A percentile compares a stretch with the other conserved stretches of the same genome.
phyloP scores from a whole-genome alignment of 2,888 invertebrate species.

The Hemaris fuciformis region DNA sequence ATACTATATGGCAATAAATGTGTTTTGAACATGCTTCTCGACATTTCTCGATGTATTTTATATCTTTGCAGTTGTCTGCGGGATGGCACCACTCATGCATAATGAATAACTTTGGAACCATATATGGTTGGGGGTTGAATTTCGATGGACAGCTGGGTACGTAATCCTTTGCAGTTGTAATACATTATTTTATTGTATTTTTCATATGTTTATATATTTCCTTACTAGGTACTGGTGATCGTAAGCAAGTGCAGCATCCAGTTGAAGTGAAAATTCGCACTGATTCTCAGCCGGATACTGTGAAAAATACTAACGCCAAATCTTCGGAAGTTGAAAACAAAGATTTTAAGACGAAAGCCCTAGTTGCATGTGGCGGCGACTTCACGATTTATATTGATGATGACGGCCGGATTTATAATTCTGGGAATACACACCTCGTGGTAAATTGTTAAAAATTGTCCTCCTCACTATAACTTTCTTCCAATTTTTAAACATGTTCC shows the following conservation, averaged over 20 bases:
- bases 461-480: not conserved
- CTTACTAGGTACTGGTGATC: slow-evolving; percentile 80
- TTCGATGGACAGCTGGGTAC: slow-evolving; percentile 93
- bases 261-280: slow-evolving; percentile 75
- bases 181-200: not conserved
- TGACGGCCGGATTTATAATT: slow-evolving; percentile 86
- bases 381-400: slow-evolving; percentile 87
- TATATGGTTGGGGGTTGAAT: slow-evolving; percentile 94
- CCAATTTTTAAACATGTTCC: too few relatives aligned
- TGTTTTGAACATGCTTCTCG: too few relatives aligned
- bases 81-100: slow-evolving; percentile 93
- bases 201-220: not conserved
- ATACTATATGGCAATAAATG: too few relatives aligned
- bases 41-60: not conserved
- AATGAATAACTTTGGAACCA: slow-evolving; percentile 85
- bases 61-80: slow-evolving; percentile 78
- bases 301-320: slow-evolving; percentile 38
- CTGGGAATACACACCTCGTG: slow-evolving; percentile 85
- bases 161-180: slow-evolving; percentile 12
- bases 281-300: slow-evolving; percentile 48
- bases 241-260: slow-evolving; percentile 81
- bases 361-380: slow-evolving; percentile 88
- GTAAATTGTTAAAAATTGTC: slow-evolving; percentile 30
- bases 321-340: slow-evolving; percentile 47
- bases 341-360: slow-evolving; percentile 45